A percentile compares a stretch with the other conserved stretches of the same genome.
Evolutionary conservation across 2,888 invertebrate genomes (phyloP).

Genomic region (Phalera bucephala): DNA sequence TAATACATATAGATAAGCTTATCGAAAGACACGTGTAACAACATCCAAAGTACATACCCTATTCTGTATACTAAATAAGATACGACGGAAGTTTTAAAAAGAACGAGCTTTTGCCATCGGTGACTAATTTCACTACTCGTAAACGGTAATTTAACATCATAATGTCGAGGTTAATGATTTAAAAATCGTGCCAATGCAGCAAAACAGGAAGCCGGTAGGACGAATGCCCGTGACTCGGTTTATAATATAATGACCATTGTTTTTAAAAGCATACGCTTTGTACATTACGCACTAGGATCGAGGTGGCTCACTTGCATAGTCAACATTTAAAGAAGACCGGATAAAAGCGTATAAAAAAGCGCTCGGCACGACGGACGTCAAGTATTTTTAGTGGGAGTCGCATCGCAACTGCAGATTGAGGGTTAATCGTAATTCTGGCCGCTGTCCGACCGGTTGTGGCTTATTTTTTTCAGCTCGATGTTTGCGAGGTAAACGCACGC

Average conservation of each 20-base stretch:
- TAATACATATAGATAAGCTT: neutral
- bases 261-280: constrained; percentile 32
- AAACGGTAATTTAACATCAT: constrained; percentile 27
- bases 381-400: constrained; percentile 58
- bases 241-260: constrained; percentile 51
- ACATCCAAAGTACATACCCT: neutral
- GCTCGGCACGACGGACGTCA: constrained; percentile 21
- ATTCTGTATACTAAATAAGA: neutral
- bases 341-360: constrained; percentile 22
- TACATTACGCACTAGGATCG: constrained; percentile 23
- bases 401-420: constrained; percentile 57
- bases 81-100: constrained; percentile 7
- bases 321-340: constrained; percentile 26
- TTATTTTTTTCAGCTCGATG: constrained; percentile 46
- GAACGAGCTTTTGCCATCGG: neutral
- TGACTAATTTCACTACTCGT: constrained; percentile 2
- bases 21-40: constrained; percentile 3
- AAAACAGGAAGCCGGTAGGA: constrained; percentile 65
- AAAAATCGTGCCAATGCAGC: constrained; percentile 42
- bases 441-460: constrained; percentile 63
- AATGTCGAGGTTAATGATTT: constrained; percentile 51
- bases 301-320: constrained; percentile 26
- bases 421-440: constrained; percentile 72
- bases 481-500: constrained; percentile 47
- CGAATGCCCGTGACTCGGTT: constrained; percentile 50